A percentile compares a stretch with the other conserved stretches of the same genome.
phyloP scores from a whole-genome alignment of 2,888 invertebrate genomes.

The Lymantria dispar region DNA sequence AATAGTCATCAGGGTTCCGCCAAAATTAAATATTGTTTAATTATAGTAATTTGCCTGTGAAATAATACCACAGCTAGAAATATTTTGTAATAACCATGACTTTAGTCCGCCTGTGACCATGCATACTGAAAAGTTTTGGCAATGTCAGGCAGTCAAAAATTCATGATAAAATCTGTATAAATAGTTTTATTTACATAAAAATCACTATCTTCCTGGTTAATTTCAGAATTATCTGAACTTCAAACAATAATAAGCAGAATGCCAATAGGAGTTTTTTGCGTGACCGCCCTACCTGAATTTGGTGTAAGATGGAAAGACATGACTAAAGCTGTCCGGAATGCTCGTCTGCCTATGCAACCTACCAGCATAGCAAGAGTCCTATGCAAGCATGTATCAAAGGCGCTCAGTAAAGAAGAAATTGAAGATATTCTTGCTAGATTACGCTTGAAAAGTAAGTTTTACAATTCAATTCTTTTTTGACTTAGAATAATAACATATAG shows the following conservation, averaged over 20 bases:
- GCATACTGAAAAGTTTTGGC: background rate
- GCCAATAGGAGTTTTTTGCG: conserved; percentile 48
- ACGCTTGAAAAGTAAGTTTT: conserved; percentile 50
- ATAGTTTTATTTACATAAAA: no score
- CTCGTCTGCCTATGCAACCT: conserved; percentile 53
- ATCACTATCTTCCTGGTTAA: background rate
- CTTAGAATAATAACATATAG: no score
- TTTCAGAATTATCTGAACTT: conserved; percentile 51
- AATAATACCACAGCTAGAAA: no score
- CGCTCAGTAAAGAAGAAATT: conserved; percentile 43
- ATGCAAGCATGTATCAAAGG: conserved; percentile 41
- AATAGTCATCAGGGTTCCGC: no score
- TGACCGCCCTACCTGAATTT: conserved; percentile 52
- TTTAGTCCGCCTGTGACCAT: background rate
- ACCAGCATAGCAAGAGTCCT: conserved; percentile 54
- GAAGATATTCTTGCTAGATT: conserved; percentile 47
- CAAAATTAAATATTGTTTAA: no score
- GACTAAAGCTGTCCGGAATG: conserved; percentile 43
- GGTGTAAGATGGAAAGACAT: conserved; percentile 57
- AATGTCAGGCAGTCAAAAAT: no score
- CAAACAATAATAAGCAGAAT: conserved; percentile 51
- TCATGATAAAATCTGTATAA: no score
- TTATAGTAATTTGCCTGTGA: no score
- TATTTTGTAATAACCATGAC: background rate
- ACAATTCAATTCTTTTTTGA: no score